A percentile compares a stretch with the other conserved stretches of the same genome.
Conservation (phyloP, 2,888 invertebrate genomes). For the Cartodere bifasciata region DNA sequence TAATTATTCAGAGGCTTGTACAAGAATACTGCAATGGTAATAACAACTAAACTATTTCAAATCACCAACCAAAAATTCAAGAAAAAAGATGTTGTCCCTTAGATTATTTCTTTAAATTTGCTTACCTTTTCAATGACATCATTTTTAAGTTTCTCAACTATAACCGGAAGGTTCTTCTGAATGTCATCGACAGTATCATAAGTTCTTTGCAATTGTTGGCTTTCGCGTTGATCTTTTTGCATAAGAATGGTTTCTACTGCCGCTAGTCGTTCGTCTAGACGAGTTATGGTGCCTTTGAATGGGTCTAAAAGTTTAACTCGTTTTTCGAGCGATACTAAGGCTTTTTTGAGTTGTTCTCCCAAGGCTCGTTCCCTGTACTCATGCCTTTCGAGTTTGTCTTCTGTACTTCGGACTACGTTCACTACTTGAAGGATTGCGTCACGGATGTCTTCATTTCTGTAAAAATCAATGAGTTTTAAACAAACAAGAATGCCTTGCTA, state of each 20-base stretch:
- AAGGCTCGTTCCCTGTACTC: slow-evolving; percentile 68
- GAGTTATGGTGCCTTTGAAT: slow-evolving; percentile 52
- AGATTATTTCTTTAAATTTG: no score
- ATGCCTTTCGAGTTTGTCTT: slow-evolving; percentile 74
- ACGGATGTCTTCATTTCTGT: slow-evolving; percentile 59
- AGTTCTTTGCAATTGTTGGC: slow-evolving; percentile 47
- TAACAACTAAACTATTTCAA: no score
- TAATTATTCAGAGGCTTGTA: no score
- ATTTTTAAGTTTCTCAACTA: slow-evolving; percentile 35
- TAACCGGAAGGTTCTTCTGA: slow-evolving; percentile 36
- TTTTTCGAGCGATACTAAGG: slow-evolving; percentile 56
- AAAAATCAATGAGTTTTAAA: no score
- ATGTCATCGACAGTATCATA: slow-evolving; percentile 43
- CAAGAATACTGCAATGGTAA: no score
- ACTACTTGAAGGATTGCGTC: slow-evolving; percentile 70
- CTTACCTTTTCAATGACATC: slow-evolving; percentile 30
- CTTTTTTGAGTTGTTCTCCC: slow-evolving; percentile 68
- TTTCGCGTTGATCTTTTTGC: slow-evolving; percentile 56
- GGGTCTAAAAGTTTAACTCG: slow-evolving; percentile 57
- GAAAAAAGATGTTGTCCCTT: no score
- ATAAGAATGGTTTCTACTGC: slow-evolving; percentile 65
- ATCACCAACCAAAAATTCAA: no score
- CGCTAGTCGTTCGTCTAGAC: slow-evolving; percentile 62
- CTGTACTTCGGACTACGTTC: slow-evolving; percentile 64
- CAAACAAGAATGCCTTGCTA: no score